phyloP scores from a whole-genome alignment of 2,113 vertebrate genomes.

The Papio anubis region DNA sequence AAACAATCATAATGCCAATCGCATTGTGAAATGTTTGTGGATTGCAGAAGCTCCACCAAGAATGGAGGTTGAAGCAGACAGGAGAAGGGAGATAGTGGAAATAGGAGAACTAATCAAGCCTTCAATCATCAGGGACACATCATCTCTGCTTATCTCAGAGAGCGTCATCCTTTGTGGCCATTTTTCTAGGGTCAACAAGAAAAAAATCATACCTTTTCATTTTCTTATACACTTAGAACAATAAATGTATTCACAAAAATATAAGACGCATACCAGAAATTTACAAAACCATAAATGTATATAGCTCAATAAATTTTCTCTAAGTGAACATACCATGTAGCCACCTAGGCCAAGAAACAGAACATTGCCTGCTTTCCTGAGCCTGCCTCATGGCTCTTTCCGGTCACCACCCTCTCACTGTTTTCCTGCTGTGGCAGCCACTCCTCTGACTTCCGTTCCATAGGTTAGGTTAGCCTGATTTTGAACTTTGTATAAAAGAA shows the following conservation, averaged over 20 bases:
- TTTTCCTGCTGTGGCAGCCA: neutral
- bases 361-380: neutral
- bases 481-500: neutral
- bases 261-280: neutral
- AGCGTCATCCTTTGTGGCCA: neutral
- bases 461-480: neutral
- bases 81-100: neutral
- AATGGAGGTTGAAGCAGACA: neutral
- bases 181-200: neutral
- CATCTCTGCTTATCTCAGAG: neutral
- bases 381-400: neutral
- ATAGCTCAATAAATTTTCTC: neutral
- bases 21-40: neutral
- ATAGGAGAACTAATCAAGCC: neutral
- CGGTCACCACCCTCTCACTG: neutral
- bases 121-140: neutral
- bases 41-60: neutral
- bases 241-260: neutral
- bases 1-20: no score
- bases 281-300: conserved; percentile 1
- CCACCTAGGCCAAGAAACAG: neutral
- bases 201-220: neutral
- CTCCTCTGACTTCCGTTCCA: neutral
- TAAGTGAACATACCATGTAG: neutral
- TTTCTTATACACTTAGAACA: neutral